These are phyloP conservation scores for Dicycla oo DNA, from an alignment of 2,888 invertebrate species.

Conservation along the genomic window DNA sequence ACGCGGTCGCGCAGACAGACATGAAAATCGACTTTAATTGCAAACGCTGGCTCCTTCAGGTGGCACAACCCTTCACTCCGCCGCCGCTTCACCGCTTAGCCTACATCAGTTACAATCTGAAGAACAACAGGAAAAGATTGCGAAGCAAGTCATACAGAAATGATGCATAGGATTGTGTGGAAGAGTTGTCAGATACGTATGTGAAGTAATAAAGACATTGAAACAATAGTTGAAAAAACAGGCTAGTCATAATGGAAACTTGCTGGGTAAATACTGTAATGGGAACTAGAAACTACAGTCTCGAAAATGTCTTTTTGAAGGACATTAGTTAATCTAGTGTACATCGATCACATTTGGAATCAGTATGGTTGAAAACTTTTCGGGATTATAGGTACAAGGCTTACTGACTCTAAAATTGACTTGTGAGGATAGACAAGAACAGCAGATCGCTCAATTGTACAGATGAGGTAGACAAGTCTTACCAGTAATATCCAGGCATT, in stretches of 20 bases:
- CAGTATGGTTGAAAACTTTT: not conserved
- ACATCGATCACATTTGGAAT: conserved; percentile 1
- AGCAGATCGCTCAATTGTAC: not conserved
- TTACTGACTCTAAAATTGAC: not conserved
- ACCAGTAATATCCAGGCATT: not conserved
- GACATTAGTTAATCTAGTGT: too few species aligned
- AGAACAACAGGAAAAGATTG: conserved; percentile 93
- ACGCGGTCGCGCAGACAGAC: too few species aligned
- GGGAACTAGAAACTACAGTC: not conserved
- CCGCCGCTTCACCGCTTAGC: conserved; percentile 96
- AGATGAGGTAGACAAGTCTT: not conserved
- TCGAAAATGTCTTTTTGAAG: not conserved
- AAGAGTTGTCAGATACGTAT: conserved; percentile 20
- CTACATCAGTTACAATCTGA: conserved; percentile 94
- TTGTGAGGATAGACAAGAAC: not conserved
- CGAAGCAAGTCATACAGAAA: conserved; percentile 90
- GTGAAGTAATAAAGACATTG: not conserved
- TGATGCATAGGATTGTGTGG: conserved; percentile 52
- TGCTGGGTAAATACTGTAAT: not conserved
- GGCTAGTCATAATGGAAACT: not conserved
- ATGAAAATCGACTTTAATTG: too few species aligned
- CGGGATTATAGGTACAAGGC: not conserved
- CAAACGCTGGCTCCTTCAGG: conserved; percentile 97
- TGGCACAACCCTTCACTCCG: conserved; percentile 99
- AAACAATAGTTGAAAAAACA: not conserved